phyloP scores from a whole-genome alignment of 2,113 vertebrate genomes.

The Xyliphius kryptos region DNA sequence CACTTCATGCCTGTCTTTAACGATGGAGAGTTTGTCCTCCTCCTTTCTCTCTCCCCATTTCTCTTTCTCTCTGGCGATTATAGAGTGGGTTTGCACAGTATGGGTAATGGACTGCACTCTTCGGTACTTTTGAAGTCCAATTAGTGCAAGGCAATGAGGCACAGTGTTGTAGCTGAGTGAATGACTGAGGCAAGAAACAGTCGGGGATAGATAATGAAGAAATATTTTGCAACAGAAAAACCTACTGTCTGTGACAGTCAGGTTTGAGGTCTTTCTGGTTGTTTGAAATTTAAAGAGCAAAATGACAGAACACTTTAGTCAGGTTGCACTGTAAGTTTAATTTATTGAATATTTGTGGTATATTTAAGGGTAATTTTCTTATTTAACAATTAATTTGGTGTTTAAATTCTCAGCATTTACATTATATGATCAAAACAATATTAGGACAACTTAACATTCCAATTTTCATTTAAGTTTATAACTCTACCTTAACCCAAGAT shows the following conservation, averaged over 20 bases:
- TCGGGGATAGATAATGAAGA: slow-evolving; percentile 10
- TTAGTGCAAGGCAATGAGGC: slow-evolving; percentile 41
- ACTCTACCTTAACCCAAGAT: too few relatives aligned
- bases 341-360: too few relatives aligned
- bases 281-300: too few relatives aligned
- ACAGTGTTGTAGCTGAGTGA: slow-evolving; percentile 12
- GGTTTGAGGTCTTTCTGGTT: neutral
- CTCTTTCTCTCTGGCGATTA: slow-evolving; percentile 33
- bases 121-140: slow-evolving; percentile 31
- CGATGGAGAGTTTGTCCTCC: neutral
- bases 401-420: too few relatives aligned
- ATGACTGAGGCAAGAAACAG: neutral
- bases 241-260: neutral
- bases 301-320: too few relatives aligned
- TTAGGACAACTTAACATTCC: too few relatives aligned
- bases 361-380: too few relatives aligned
- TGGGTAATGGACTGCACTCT: slow-evolving; percentile 30
- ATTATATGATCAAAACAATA: too few relatives aligned
- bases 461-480: too few relatives aligned
- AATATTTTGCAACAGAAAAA: slow-evolving; percentile 3
- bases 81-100: neutral
- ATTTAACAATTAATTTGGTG: too few relatives aligned
- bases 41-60: too few relatives aligned
- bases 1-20: neutral
- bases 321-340: too few relatives aligned